Percentiles rank a stretch among this genome's conserved stretches.
Evolutionary conservation across 2,888 invertebrate genomes (phyloP).

Genomic region (Eupsilia transversa): DNA sequence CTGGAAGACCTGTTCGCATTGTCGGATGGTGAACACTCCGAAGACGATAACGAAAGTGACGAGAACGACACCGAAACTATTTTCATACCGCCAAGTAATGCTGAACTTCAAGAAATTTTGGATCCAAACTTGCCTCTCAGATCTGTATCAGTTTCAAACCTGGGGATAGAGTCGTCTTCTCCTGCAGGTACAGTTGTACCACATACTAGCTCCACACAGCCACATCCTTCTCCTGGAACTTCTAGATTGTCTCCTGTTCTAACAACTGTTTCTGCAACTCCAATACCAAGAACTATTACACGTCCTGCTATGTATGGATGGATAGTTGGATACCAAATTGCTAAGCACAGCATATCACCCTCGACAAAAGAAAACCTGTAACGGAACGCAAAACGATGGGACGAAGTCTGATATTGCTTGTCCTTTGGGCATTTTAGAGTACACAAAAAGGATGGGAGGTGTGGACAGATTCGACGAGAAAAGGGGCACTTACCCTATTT

Average conservation of each 20-base stretch:
- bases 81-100: conserved; percentile 32
- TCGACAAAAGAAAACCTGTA: conserved; percentile 23
- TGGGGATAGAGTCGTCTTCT: conserved; percentile 3
- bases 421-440: conserved; percentile 33
- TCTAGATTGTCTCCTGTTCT: conserved; percentile 23
- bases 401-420: conserved; percentile 40
- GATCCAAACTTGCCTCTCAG: conserved; percentile 11
- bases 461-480: conserved; percentile 28
- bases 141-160: conserved; percentile 35
- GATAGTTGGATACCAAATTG: conserved; percentile 37
- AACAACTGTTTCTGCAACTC: conserved; percentile 4
- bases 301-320: conserved; percentile 20
- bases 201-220: conserved; percentile 15
- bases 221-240: conserved; percentile 25
- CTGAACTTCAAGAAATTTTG: conserved; percentile 45
- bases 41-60: conserved; percentile 48
- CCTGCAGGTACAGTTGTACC: conserved; percentile 1
- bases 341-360: conserved; percentile 46
- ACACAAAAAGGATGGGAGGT: conserved; percentile 30
- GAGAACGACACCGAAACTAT: conserved; percentile 45
- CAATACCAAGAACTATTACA: conserved; percentile 3
- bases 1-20: conserved; percentile 13
- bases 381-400: conserved; percentile 51
- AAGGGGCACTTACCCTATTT: conserved; percentile 3
- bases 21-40: conserved; percentile 42